A percentile compares a stretch with the other conserved stretches of the same genome.
Conservation (phyloP, 2,888 invertebrate species). For the Eilema caniola region DNA sequence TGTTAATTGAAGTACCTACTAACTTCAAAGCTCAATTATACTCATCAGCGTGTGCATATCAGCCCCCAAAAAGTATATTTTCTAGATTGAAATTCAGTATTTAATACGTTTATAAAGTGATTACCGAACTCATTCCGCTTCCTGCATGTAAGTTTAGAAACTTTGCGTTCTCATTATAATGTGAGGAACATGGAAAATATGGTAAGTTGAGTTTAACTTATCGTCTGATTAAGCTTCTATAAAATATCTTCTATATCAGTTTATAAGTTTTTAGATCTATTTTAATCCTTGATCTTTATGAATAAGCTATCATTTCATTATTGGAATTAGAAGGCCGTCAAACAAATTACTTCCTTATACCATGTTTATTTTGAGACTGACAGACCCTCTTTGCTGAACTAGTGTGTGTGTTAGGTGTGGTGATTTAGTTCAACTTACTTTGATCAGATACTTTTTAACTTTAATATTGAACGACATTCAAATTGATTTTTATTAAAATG, state of each 20-base stretch:
- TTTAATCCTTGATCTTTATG: neutral
- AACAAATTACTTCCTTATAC: neutral
- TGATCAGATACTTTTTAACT: no score
- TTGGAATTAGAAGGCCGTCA: neutral
- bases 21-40: slow-evolving; percentile 10
- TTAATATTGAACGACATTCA: no score
- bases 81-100: slow-evolving; percentile 53
- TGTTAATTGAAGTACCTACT: neutral
- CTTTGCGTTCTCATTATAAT: slow-evolving; percentile 72
- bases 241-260: slow-evolving; percentile 48
- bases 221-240: slow-evolving; percentile 66
- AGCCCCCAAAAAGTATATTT: slow-evolving; percentile 40
- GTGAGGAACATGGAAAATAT: slow-evolving; percentile 70
- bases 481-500: no score
- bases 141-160: slow-evolving; percentile 67
- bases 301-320: neutral
- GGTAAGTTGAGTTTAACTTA: slow-evolving; percentile 67
- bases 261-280: slow-evolving; percentile 1
- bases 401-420: no score
- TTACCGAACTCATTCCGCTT: slow-evolving; percentile 61
- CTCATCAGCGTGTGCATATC: slow-evolving; percentile 22
- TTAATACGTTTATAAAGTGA: slow-evolving; percentile 62
- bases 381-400: no score
- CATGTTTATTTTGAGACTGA: no score
- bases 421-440: no score